Conservation (phyloP, 1,140 invertebrate species). For the Augochlora pura region DNA sequence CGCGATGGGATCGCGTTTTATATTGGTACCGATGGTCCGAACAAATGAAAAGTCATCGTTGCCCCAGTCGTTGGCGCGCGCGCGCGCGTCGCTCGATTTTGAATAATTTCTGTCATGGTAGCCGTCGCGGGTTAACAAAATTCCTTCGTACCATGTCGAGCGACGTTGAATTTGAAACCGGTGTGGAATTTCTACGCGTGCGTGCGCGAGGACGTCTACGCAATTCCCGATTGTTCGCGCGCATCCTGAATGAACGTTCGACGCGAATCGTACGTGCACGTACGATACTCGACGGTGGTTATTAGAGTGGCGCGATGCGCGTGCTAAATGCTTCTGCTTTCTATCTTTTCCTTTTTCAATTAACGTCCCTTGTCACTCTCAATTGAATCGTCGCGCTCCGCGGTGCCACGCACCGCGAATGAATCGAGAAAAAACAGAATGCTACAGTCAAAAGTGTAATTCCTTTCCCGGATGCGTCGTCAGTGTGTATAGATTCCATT, state of each 20-base stretch:
- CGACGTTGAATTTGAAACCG: background rate
- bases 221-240: background rate
- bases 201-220: too few relatives aligned
- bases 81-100: too few relatives aligned
- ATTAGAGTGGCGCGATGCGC: background rate
- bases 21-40: too few relatives aligned
- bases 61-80: too few relatives aligned
- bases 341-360: background rate
- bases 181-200: too few relatives aligned
- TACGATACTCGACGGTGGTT: conserved; percentile 2
- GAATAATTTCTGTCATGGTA: too few relatives aligned
- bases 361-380: background rate
- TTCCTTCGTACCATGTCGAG: conserved; percentile 14
- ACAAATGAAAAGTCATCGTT: too few relatives aligned
- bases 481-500: conserved; percentile 10
- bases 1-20: too few relatives aligned
- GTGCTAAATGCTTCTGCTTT: too few relatives aligned
- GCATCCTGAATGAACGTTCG: conserved; percentile 66
- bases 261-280: conserved; percentile 59
- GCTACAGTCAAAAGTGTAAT: background rate
- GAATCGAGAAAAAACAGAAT: background rate
- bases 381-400: conserved; percentile 2
- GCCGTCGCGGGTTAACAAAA: conserved; percentile 45
- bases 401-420: background rate
- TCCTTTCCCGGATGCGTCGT: background rate